phyloP scores from a whole-genome alignment of 64 coral and sea anemone genomes.

The Montipora cactus region DNA sequence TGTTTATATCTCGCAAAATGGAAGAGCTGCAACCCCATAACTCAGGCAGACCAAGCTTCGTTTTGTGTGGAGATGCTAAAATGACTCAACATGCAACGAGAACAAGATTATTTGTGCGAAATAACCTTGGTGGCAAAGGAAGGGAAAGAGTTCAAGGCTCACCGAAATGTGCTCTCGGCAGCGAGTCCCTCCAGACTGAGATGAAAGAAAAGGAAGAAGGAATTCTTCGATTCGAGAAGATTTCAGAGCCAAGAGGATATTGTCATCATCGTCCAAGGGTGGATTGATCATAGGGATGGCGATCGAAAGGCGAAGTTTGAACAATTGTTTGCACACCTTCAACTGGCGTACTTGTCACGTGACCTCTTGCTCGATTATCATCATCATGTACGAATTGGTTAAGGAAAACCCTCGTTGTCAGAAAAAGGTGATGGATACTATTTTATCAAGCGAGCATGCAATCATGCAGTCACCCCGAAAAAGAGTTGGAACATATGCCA shows the following conservation, averaged over 20 bases:
- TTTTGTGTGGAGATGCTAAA: slow-evolving; percentile 25
- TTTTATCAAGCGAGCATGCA: neutral
- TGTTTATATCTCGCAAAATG: too few species aligned
- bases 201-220: slow-evolving; percentile 39
- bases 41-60: neutral
- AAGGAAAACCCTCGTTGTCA: too few species aligned
- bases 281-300: too few species aligned
- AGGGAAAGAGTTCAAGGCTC: slow-evolving; percentile 1
- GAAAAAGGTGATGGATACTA: neutral
- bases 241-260: too few species aligned
- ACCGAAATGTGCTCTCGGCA: neutral
- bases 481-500: neutral
- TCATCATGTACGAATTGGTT: too few species aligned
- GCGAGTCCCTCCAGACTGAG: neutral
- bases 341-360: too few species aligned
- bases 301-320: too few species aligned
- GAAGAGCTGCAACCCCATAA: neutral
- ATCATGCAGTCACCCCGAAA: neutral
- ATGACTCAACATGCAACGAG: neutral
- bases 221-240: neutral
- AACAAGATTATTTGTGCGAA: slow-evolving; percentile 4
- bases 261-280: too few species aligned
- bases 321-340: too few species aligned
- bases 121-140: slow-evolving; percentile 14
- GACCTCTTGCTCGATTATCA: too few species aligned